Conservation (phyloP, 2,113 vertebrate genomes). For the Probosciger aterrimus region DNA sequence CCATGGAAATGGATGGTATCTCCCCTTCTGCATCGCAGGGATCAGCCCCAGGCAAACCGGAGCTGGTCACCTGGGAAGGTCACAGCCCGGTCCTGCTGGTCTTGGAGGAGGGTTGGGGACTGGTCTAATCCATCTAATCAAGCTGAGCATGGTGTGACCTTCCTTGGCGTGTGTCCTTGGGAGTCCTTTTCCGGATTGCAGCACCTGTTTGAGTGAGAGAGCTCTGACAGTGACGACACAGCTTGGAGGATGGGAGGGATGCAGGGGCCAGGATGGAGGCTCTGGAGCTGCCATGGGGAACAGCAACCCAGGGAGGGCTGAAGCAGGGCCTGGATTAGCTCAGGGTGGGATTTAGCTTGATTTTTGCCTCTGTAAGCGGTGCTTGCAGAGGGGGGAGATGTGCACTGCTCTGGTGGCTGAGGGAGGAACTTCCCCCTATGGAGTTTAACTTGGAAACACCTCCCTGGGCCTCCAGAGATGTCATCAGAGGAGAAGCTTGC, state of each 20-base stretch:
- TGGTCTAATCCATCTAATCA: neutral
- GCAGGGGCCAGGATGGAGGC: fast-evolving
- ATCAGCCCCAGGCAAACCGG: fast-evolving
- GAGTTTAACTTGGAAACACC: neutral
- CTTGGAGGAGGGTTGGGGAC: neutral
- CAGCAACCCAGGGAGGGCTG: fast-evolving
- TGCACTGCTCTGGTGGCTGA: fast-evolving
- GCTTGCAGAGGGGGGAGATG: neutral
- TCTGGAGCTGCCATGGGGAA: neutral
- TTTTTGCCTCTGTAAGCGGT: fast-evolving
- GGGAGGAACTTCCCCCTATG: fast-evolving
- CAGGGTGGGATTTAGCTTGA: neutral
- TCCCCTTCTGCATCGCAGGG: fast-evolving
- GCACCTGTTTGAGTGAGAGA: fast-evolving
- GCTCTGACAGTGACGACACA: fast-evolving
- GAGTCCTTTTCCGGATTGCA: neutral
- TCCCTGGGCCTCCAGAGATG: neutral
- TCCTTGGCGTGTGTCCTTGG: neutral
- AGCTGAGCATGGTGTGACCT: neutral
- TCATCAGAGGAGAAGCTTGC: neutral
- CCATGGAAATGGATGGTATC: fast-evolving
- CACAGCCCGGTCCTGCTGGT: neutral
- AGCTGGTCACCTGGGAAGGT: neutral
- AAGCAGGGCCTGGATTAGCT: neutral
- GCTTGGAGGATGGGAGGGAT: neutral